Conservation (phyloP, 2,113 vertebrate genomes). For the Hemichromis elongatus region DNA sequence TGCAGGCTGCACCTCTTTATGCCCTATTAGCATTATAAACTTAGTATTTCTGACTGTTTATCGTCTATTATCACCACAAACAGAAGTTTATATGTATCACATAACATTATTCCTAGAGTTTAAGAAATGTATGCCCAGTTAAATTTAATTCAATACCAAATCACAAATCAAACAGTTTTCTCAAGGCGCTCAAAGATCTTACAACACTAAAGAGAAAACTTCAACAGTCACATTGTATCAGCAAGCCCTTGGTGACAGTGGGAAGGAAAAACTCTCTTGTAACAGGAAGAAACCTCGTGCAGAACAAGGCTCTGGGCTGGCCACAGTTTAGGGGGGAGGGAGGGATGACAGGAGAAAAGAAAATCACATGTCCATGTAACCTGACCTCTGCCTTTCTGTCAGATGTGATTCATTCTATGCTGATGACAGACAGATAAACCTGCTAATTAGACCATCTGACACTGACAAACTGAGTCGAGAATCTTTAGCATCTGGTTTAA, state of each 20-base stretch:
- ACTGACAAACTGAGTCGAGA: not conserved
- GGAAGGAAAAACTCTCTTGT: not conserved
- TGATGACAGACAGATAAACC: not conserved
- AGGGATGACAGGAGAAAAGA: not conserved
- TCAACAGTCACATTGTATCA: not conserved
- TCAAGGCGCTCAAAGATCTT: rapidly evolving
- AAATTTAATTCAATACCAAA: not conserved
- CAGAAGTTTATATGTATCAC: not conserved
- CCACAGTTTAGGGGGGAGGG: rapidly evolving
- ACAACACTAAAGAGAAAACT: not conserved
- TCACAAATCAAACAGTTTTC: not conserved
- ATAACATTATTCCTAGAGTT: not conserved
- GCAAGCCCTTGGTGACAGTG: not conserved
- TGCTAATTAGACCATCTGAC: not conserved
- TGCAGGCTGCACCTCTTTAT: not conserved
- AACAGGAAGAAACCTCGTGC: not conserved
- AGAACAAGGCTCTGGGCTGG: rapidly evolving
- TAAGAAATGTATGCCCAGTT: not conserved
- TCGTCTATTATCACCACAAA: not conserved
- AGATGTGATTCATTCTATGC: not conserved
- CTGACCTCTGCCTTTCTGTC: not conserved
- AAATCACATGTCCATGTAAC: rapidly evolving
- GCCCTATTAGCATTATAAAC: not conserved
- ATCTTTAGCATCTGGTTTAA: not conserved
- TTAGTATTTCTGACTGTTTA: not conserved